phyloP scores from a whole-genome alignment of 1,140 invertebrate species.

The Venustaconcha ellipsiformis region DNA sequence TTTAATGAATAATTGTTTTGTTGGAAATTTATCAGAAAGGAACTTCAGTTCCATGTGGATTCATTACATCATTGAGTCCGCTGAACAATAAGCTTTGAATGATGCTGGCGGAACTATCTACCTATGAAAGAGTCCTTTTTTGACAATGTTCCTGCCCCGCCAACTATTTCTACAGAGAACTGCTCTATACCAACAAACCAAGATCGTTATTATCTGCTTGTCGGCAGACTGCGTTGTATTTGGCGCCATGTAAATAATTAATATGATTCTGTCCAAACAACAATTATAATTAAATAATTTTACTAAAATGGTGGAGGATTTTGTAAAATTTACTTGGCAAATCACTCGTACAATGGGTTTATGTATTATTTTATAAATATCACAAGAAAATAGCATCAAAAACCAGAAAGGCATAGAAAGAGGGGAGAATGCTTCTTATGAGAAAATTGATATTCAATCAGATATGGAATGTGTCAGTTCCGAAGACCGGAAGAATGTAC shows the following conservation, averaged over 20 bases:
- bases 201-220: background rate
- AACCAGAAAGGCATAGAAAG: background rate
- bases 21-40: conserved; percentile 11
- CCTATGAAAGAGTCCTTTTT: conserved; percentile 10
- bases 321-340: background rate
- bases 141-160: conserved; percentile 8
- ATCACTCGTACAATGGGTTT: background rate
- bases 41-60: conserved; percentile 25
- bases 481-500: conserved; percentile 8
- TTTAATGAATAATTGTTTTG: conserved; percentile 9
- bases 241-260: conserved; percentile 10
- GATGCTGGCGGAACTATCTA: conserved; percentile 17
- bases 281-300: background rate
- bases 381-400: background rate
- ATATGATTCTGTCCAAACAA: background rate
- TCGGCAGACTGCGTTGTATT: conserved; percentile 4
- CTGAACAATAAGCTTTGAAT: conserved; percentile 25
- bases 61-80: conserved; percentile 22
- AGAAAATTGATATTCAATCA: background rate
- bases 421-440: background rate
- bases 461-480: background rate
- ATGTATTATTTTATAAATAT: background rate
- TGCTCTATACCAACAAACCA: background rate
- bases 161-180: conserved; percentile 2
- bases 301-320: background rate